A percentile compares a stretch with the other conserved stretches of the same genome.
Conservation (phyloP, 2,888 invertebrate genomes). For the Phortica okadai region DNA sequence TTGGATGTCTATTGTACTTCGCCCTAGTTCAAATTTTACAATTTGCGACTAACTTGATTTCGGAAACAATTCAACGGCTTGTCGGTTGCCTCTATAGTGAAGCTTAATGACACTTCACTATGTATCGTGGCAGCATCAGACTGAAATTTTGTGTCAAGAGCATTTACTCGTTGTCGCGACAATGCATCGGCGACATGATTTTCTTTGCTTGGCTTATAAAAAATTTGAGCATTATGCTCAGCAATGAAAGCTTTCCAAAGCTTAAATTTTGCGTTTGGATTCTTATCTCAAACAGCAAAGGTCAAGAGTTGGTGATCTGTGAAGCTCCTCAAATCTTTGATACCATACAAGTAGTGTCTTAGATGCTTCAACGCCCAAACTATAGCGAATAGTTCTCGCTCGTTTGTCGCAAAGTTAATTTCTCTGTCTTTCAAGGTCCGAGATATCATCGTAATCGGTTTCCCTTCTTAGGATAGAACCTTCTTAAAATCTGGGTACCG, state of each 20-base stretch:
- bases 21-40: too few relatives aligned
- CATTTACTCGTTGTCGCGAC: background rate
- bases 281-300: background rate
- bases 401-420: slow-evolving; percentile 33
- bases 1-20: too few relatives aligned
- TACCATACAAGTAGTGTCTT: slow-evolving; percentile 33
- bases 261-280: slow-evolving; percentile 26
- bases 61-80: too few relatives aligned
- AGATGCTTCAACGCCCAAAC: slow-evolving; percentile 34
- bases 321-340: slow-evolving; percentile 31
- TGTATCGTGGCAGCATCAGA: too few relatives aligned
- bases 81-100: too few relatives aligned
- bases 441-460: slow-evolving; percentile 37
- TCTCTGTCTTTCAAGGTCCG: slow-evolving; percentile 26
- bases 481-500: slow-evolving; percentile 40
- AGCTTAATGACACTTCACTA: too few relatives aligned
- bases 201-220: slow-evolving; percentile 1
- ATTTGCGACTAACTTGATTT: too few relatives aligned
- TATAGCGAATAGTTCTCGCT: slow-evolving; percentile 33
- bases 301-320: slow-evolving; percentile 27
- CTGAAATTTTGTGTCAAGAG: background rate
- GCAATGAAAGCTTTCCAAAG: slow-evolving; percentile 25
- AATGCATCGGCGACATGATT: slow-evolving; percentile 16
- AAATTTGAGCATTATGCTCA: slow-evolving; percentile 1
- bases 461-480: slow-evolving; percentile 59